Evolutionary conservation across 2,888 invertebrate species (phyloP), one percentile per base, ranked within the genome.

Genomic region (Crocallis elinguaria): DNA sequence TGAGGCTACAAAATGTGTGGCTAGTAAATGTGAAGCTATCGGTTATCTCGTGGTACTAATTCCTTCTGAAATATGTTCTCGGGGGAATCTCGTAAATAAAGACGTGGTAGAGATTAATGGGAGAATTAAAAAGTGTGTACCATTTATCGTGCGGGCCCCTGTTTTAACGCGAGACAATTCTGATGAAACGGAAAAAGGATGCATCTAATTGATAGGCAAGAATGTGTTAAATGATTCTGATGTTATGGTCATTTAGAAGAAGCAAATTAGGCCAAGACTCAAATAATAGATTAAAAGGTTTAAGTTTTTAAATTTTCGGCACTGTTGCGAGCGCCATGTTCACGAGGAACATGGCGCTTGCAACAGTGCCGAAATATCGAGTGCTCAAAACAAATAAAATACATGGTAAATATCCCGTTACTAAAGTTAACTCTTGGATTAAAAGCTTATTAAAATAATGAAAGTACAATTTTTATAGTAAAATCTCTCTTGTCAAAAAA

Each of bases 71-170:
- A 54, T 54, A 53, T 53, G 48, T 16, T 29, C 45, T 58, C 50
- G 45, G 42, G 52, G 36, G 49, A 48, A 49, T 59, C 54, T 64
- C 65, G 63, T 66, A 66, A 64, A 65, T 68, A 64, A 64, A 68
- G 66, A 63, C 55, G 63, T 62, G 58, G 50, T 57, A 29, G 49
- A 60, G 64, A 65, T 68, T 68, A 66, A 64, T 65, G 66, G 52
- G 52, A 35, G 44, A 65, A 66, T 66, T 65, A 66, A 68, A 66
- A 62, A 42, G 62, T 61, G 66, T 66, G 63, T 64, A 63, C 45
- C 63, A 61, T 64, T 63, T 64, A 61, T 55, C 50, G 59, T 53
- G 41, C 16, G 27, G 32, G 57, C 58, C 61, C 37, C 62, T 61
- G 57, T 54, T 49, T 36, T 42, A 49, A 57, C 57, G 59, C 53